Base-by-base conservation (phyloP, 2,113 vertebrate genomes). In the Girardinichthys multiradiatus region DNA sequence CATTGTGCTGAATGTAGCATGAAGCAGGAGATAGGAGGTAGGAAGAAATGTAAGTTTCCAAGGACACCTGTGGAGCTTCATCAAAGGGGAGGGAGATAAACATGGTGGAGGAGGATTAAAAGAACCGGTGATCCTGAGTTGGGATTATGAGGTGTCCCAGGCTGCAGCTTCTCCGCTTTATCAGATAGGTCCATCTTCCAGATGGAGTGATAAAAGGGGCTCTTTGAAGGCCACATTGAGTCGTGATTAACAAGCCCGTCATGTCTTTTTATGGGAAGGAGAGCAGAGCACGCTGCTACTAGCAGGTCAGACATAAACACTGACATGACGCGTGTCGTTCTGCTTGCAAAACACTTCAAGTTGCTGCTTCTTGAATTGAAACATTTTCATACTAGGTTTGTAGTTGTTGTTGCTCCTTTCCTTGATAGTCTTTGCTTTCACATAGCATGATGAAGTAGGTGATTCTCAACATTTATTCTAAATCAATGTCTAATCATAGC, bases 151-250 rank as follows among this genome's bases (percentile, higher is more conserved):
- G 88, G 89, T 90, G 85, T 91, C 77, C 39, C 66, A 72, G 72
- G 78, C 70, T 82, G 65, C 64, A 62, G 81, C 77, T 92, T 81
- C 77, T 73, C 80, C 60, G 73, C 75, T 68, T 84, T 88, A 89
- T 92, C 86, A 91, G 87, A 94, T 93, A 87, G 85, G 85, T 70
- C 63, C 71, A 91, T 87, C 89, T 93, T 68, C 82, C 84, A 88
- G 90, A 91, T 94, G 85, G 85, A 77, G 86, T 35, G 87, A 92
- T 94, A 91, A 86, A 85, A 88, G 74, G 74, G 75, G 39, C 80
- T 87, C 93, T 95, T 95, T 95, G 94, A 94, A 94, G 92, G 86
- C 84, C 77, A 67, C 72, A 72, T 59, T 61, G 82, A 84, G 89
- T 87, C 70, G 76, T 42, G 73, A 77, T 89, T 85, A 87, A 87